A percentile compares a stretch with the other conserved stretches of the same genome.
Conservation (phyloP, 2,113 vertebrate genomes). For the Sitta europaea region DNA sequence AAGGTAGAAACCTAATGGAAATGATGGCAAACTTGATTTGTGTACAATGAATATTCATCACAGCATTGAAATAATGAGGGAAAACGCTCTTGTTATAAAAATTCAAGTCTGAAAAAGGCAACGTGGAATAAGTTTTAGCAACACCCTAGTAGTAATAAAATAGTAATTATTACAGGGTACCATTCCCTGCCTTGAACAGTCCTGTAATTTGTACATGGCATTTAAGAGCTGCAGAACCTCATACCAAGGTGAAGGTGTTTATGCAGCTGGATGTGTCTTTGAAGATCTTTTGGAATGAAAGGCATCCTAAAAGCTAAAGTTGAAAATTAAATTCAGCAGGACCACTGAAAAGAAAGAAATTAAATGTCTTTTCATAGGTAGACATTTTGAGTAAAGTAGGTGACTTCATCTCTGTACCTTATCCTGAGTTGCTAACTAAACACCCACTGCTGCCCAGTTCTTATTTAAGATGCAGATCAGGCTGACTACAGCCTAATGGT, state of each 20-base stretch:
- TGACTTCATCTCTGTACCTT: not conserved
- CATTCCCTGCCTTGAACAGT: not conserved
- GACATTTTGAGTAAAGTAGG: not conserved
- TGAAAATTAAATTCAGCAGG: not conserved
- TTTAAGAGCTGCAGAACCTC: not conserved
- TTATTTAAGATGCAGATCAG: not conserved
- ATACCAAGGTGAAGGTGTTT: not conserved
- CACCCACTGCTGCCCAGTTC: not conserved
- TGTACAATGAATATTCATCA: not conserved
- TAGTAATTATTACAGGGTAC: not conserved
- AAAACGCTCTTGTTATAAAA: not conserved
- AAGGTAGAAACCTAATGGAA: not conserved
- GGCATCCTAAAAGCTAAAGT: not conserved
- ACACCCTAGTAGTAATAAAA: not conserved
- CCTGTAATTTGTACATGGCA: not conserved
- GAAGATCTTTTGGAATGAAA: not conserved
- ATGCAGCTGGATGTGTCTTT: not conserved
- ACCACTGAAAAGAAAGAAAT: not conserved
- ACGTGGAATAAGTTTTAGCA: not conserved
- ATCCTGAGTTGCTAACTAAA: not conserved
- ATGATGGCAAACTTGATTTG: not conserved
- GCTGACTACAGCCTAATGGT: not conserved
- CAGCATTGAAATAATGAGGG: not conserved
- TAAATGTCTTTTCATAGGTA: not conserved
- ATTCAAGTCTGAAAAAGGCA: not conserved